These are phyloP conservation scores for Pectinophora gossypiella DNA, from an alignment of 1,140 invertebrate genomes.

Conservation along the genomic window DNA sequence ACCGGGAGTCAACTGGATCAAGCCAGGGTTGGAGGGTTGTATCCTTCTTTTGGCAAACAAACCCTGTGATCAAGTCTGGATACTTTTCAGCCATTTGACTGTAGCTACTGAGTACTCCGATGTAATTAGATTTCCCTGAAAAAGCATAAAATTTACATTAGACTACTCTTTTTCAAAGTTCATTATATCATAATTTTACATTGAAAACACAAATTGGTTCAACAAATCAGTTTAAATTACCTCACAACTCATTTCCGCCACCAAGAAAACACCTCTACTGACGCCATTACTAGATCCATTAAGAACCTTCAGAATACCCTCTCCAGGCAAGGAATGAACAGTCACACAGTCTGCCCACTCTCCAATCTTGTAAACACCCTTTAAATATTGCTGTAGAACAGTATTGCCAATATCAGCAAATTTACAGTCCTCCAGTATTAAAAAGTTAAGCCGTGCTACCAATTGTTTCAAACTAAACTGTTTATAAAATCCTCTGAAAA, in stretches of 20 bases:
- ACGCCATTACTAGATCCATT: constrained; percentile 55
- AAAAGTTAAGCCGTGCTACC: constrained; percentile 87
- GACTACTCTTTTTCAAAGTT: no score
- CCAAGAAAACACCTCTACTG: constrained; percentile 81
- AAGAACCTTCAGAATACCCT: constrained; percentile 86
- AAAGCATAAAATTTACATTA: no score
- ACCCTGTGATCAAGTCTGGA: constrained; percentile 82
- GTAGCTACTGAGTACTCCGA: constrained; percentile 83
- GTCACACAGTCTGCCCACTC: constrained; percentile 95
- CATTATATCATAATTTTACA: no score
- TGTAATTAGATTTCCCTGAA: constrained; percentile 83
- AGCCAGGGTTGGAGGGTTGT: constrained; percentile 79
- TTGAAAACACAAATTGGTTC: neutral
- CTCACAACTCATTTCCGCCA: constrained; percentile 92
- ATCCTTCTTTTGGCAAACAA: constrained; percentile 89
- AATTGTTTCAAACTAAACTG: constrained; percentile 80
- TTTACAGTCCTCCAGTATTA: constrained; percentile 98
- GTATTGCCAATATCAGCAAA: constrained; percentile 98
- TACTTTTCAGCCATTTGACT: constrained; percentile 80
- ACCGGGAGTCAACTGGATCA: constrained; percentile 93
- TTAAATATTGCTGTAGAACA: constrained; percentile 86
- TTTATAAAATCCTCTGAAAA: constrained; percentile 81
- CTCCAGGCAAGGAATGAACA: constrained; percentile 90
- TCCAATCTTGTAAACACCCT: constrained; percentile 85
- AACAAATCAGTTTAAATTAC: constrained; percentile 23